Evolutionary conservation across 2,888 invertebrate species (phyloP).

Genomic region (Lingula anatina): DNA sequence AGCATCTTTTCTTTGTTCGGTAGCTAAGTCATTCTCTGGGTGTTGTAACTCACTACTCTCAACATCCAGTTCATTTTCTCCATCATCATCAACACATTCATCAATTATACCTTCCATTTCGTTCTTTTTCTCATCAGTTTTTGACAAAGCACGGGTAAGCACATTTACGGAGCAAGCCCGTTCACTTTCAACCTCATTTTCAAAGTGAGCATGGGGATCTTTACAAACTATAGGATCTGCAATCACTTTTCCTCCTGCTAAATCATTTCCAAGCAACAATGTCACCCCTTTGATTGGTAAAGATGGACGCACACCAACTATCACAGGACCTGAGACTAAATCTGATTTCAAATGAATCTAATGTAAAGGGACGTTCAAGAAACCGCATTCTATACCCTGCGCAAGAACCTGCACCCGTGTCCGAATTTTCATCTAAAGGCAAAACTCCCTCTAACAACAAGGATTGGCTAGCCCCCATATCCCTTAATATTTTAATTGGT

Average conservation of each 20-base stretch:
- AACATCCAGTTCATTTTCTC: too few relatives aligned
- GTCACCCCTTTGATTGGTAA: conserved; percentile 12
- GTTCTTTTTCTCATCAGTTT: not conserved
- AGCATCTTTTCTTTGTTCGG: not conserved
- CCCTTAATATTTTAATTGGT: conserved; percentile 10
- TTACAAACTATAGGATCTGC: too few relatives aligned
- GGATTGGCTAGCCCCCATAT: conserved; percentile 15
- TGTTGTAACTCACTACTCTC: too few relatives aligned
- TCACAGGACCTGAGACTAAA: conserved; percentile 9
- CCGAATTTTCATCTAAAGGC: conserved; percentile 9
- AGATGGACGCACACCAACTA: conserved; percentile 9
- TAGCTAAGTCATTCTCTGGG: not conserved
- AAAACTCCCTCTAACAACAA: conserved; percentile 10
- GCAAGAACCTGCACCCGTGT: conserved; percentile 9
- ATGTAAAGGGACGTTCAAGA: conserved; percentile 12
- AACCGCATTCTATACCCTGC: conserved; percentile 11
- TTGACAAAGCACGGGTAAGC: not conserved
- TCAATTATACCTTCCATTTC: too few relatives aligned
- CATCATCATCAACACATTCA: too few relatives aligned
- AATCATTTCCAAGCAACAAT: conserved; percentile 12
- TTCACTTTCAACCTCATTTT: too few relatives aligned
- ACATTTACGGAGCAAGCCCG: too few relatives aligned
- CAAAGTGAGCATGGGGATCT: too few relatives aligned
- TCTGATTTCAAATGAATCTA: conserved; percentile 8
- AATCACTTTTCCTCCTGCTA: conserved; percentile 9